phyloP scores from a whole-genome alignment of 30 jellyfish, hydroid and myxozoan genomes.

The Pelagia noctiluca region DNA sequence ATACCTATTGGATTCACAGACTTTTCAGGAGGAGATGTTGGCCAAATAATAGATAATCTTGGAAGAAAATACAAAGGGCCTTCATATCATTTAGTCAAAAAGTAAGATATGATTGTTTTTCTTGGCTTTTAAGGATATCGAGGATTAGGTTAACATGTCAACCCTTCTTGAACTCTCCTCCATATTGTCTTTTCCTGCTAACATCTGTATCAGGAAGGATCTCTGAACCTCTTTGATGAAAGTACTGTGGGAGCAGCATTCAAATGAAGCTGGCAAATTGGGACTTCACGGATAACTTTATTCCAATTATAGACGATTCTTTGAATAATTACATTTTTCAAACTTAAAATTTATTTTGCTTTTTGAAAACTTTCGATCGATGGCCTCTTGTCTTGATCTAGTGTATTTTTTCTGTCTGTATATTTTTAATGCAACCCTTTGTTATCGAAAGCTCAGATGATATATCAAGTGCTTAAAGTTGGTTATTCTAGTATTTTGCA shows the following conservation, averaged over 20 bases:
- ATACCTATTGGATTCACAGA: conserved; percentile 85
- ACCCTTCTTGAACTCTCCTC: not conserved
- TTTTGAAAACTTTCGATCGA: too few relatives aligned
- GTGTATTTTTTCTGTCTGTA: too few relatives aligned
- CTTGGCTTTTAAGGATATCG: not conserved
- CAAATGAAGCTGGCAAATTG: not conserved
- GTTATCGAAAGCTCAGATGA: not conserved
- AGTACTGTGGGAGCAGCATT: not conserved
- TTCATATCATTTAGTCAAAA: conserved; percentile 90
- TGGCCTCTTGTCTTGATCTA: too few relatives aligned
- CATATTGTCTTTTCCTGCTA: not conserved
- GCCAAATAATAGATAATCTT: conserved; percentile 63
- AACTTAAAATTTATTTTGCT: too few relatives aligned
- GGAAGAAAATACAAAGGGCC: conserved; percentile 89
- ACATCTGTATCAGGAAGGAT: not conserved
- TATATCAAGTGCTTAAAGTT: not conserved
- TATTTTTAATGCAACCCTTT: not conserved
- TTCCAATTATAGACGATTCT: too few relatives aligned
- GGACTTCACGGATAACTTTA: too few relatives aligned
- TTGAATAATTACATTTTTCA: too few relatives aligned
- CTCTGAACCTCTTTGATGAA: too few relatives aligned
- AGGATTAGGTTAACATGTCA: not conserved
- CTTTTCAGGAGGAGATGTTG: conserved; percentile 74
- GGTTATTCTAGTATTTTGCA: too few relatives aligned
- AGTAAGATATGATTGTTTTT: conserved; percentile 45